Conservation (phyloP, 2,113 vertebrate species). For the Tetrax tetrax region DNA sequence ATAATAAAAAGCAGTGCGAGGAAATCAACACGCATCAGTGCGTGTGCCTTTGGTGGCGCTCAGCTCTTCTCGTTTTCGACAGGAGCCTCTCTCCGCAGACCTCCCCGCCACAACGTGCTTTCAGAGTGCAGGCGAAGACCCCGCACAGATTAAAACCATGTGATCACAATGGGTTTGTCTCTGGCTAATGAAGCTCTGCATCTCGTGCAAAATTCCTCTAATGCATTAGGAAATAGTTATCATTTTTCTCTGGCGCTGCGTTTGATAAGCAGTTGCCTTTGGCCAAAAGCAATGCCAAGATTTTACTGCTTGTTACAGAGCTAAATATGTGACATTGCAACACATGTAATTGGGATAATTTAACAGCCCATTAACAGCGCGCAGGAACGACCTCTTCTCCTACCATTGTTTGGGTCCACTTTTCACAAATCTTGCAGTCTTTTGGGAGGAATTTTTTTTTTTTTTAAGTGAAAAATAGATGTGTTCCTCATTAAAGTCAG, state of each 20-base stretch:
- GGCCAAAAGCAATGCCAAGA: conserved; percentile 39
- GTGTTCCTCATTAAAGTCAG: not conserved
- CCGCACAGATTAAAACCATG: not conserved
- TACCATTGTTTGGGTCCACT: not conserved
- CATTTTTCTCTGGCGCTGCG: not conserved
- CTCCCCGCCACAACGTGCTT: not conserved
- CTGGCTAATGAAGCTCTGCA: not conserved
- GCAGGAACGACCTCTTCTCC: not conserved
- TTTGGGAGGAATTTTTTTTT: not conserved
- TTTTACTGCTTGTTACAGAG: conserved; percentile 14
- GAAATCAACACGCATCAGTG: not conserved
- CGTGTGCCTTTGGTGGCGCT: not conserved
- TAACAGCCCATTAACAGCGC: conserved; percentile 19
- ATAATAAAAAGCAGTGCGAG: not conserved
- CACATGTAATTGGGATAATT: conserved; percentile 20
- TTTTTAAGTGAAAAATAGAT: not conserved
- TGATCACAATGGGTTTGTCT: not conserved
- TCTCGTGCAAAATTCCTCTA: not conserved
- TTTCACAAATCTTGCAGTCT: not conserved
- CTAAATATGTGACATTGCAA: conserved; percentile 34
- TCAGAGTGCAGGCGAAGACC: not conserved
- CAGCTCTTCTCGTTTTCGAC: not conserved
- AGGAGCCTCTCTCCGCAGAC: not conserved
- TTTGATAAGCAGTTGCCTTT: conserved; percentile 44
- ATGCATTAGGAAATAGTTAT: conserved; percentile 34